Evolutionary conservation across 1,140 invertebrate genomes (phyloP).

Genomic region (Sarcophaga bullata): DNA sequence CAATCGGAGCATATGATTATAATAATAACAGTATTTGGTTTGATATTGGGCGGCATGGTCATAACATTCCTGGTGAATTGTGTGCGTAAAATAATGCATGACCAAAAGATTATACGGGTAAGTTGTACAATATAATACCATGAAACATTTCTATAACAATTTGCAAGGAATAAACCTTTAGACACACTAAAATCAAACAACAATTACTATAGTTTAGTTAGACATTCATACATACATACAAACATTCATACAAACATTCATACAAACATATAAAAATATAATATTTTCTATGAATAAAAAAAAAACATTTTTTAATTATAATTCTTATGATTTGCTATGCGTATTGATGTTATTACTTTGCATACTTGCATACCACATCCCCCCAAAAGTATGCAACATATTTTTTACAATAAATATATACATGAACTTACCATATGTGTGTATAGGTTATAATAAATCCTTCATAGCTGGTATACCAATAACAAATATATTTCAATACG

Average conservation of each 20-base stretch:
- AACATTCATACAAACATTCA: not conserved
- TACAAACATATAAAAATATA: not conserved
- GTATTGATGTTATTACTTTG: not conserved
- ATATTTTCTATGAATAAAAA: not conserved
- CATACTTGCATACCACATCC: not conserved
- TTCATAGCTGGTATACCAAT: no score
- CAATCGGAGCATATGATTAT: slow-evolving; percentile 73
- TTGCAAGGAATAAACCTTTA: no score
- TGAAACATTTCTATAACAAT: no score
- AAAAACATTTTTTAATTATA: slow-evolving; percentile 8
- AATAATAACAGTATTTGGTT: slow-evolving; percentile 87
- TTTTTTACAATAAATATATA: no score
- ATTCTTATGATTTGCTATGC: not conserved
- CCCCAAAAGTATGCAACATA: no score
- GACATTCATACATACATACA: not conserved
- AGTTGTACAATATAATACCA: slow-evolving; percentile 51
- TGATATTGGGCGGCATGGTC: slow-evolving; percentile 88
- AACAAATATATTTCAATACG: no score
- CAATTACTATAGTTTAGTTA: no score
- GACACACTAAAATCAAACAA: no score
- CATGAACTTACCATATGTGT: no score
- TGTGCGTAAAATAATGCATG: slow-evolving; percentile 82
- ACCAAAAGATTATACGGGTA: slow-evolving; percentile 86
- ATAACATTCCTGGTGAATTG: slow-evolving; percentile 88
- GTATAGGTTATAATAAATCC: no score